phyloP scores from a whole-genome alignment of 1,140 invertebrate genomes.

The Trichoplusia ni region DNA sequence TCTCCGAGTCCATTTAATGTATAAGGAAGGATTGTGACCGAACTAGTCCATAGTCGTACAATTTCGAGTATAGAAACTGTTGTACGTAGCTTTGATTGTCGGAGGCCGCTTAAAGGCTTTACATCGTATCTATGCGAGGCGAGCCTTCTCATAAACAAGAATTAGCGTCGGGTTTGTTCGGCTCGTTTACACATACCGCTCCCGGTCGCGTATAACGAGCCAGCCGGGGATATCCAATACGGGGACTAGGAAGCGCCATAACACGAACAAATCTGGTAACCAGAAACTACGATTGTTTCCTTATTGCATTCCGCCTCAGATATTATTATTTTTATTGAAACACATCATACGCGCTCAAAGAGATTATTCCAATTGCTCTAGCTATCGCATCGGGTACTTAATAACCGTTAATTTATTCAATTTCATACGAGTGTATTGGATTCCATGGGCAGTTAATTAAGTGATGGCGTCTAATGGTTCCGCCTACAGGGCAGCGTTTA shows the following conservation, averaged over 20 bases:
- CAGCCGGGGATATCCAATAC: conserved; percentile 61
- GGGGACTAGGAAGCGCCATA: conserved; percentile 66
- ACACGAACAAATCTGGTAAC: conserved; percentile 56
- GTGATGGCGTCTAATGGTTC: conserved; percentile 30
- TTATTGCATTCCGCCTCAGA: conserved; percentile 31
- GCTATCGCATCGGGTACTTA: background rate
- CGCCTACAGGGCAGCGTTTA: conserved; percentile 36
- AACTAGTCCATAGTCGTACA: conserved; percentile 34
- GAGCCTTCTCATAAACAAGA: conserved; percentile 73
- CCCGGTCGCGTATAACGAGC: conserved; percentile 71
- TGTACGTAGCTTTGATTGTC: conserved; percentile 55
- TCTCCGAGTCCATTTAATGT: conserved; percentile 38
- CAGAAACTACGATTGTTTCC: conserved; percentile 47
- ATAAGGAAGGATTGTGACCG: conserved; percentile 45
- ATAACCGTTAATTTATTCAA: conserved; percentile 23
- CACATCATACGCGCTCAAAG: background rate
- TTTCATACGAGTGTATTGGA: conserved; percentile 26
- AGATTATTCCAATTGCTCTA: background rate
- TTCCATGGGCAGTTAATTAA: conserved; percentile 35
- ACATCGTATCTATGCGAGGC: conserved; percentile 58
- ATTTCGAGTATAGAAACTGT: conserved; percentile 47
- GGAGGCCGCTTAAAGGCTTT: conserved; percentile 59
- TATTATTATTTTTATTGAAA: conserved; percentile 27
- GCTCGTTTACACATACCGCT: conserved; percentile 78
- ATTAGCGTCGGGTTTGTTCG: conserved; percentile 72